phyloP scores from a whole-genome alignment of 2,888 invertebrate species.

The Aleiodes testaceus region DNA sequence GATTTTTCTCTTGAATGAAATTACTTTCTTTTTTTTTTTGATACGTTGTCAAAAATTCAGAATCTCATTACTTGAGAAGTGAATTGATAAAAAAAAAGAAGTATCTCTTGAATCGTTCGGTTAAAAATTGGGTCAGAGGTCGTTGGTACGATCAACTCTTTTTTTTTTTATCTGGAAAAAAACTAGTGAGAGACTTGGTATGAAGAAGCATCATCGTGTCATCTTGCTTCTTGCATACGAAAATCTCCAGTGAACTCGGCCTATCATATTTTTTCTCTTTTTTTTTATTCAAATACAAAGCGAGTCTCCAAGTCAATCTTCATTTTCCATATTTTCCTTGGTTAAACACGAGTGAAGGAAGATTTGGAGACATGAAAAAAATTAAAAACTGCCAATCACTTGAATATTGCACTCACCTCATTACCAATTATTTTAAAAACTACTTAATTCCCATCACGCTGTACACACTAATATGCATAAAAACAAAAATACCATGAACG shows the following conservation, averaged over 20 bases:
- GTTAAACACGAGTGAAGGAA: slow-evolving; percentile 7
- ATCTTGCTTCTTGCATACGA: slow-evolving; percentile 55
- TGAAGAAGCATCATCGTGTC: slow-evolving; percentile 54
- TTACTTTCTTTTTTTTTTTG: too few species aligned
- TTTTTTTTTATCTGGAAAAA: slow-evolving; percentile 16
- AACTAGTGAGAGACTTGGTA: slow-evolving; percentile 48
- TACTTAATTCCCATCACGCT: slow-evolving; percentile 53
- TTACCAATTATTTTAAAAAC: slow-evolving; percentile 47
- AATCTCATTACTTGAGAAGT: neutral
- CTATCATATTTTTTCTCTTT: slow-evolving; percentile 9
- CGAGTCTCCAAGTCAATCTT: slow-evolving; percentile 5
- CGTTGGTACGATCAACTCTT: slow-evolving; percentile 52
- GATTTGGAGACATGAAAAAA: neutral
- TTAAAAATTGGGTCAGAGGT: slow-evolving; percentile 53
- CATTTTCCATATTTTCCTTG: neutral
- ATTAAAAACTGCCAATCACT: slow-evolving; percentile 22
- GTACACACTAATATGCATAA: slow-evolving; percentile 60
- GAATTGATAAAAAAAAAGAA: slow-evolving; percentile 9
- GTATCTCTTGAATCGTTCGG: slow-evolving; percentile 17
- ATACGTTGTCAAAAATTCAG: slow-evolving; percentile 3
- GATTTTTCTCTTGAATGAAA: slow-evolving; percentile 1
- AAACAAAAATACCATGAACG: slow-evolving; percentile 50
- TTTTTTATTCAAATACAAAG: slow-evolving; percentile 13
- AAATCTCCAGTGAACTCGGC: slow-evolving; percentile 25
- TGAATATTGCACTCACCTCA: slow-evolving; percentile 60